Evolutionary conservation across 53 echinoderm and acorn worm genomes (phyloP), one percentile per base, ranked within the genome.

Genomic region (Apostichopus leukothele): DNA sequence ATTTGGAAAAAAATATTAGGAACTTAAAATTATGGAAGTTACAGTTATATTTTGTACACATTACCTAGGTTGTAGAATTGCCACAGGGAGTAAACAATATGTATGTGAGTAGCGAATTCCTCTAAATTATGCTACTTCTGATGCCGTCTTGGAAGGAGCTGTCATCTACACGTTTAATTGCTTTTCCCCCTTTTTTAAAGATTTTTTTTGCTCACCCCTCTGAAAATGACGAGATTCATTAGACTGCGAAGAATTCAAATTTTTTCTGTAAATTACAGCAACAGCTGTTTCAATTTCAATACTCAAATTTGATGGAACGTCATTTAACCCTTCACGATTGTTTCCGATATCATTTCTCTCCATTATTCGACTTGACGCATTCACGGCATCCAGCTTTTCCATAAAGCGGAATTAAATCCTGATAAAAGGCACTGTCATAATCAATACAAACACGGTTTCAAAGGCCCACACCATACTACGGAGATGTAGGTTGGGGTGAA

Each of bases 371-470:
- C 71, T n/a, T 71, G 71, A 71, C 71, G 71, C 71, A 19, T 11
- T 11, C 12, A 71, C 18, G 16, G 71, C 71, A 16, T 71, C 20
- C 71, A 16, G 16, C 71, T 71, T 71, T 39, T 71, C 71, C 16
- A 18, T 18, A 71, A 71, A 71, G 71, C 18, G 71, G 18, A 71
- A 71, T 71, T 71, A 71, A 71, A 71, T 71, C 71, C 71, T 1
- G 16, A 2, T 16, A 71, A 71, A 39, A 39, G 39, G 16, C 21
- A n/a, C 20, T 71, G 71, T 21, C 71, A 71, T 71, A 71, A 71
- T 71, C 71, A 71, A 71, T 71, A 71, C 71, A 71, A 71, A 71
- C 71, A 71, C 20, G 71, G 71, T 71, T 71, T 71, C 71, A 71
- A 71, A 18, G 71, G 6, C 71, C 71, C 63, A 13, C 63, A 63